phyloP scores from a whole-genome alignment of 2,113 vertebrate genomes.

The Genyomyrus donnyi region DNA sequence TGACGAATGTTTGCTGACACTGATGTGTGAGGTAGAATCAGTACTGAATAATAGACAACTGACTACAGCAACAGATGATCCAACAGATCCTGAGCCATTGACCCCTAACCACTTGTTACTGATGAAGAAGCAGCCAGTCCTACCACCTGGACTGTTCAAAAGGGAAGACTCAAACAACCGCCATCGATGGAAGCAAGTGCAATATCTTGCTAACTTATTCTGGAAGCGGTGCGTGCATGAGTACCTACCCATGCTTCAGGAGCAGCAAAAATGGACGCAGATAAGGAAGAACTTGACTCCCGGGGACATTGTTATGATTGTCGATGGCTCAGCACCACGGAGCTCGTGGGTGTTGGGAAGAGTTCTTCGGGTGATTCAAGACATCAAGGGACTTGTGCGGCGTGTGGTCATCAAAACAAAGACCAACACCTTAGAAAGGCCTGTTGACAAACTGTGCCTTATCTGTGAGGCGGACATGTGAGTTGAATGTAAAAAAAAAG shows the following conservation, averaged over 20 bases:
- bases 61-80: slow-evolving; percentile 13
- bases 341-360: neutral
- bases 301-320: neutral
- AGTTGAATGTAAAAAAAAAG: neutral
- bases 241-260: slow-evolving; percentile 17
- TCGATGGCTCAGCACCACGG: neutral
- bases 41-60: slow-evolving; percentile 18
- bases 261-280: slow-evolving; percentile 22
- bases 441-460: neutral
- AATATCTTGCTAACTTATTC: slow-evolving; percentile 8
- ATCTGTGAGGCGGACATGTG: too few species aligned
- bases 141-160: slow-evolving; percentile 11
- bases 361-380: neutral
- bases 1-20: slow-evolving; percentile 16
- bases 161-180: neutral
- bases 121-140: slow-evolving; percentile 16
- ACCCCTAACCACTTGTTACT: slow-evolving; percentile 9
- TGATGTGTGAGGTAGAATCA: slow-evolving; percentile 19
- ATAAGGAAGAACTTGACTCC: neutral
- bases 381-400: neutral
- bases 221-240: slow-evolving; percentile 22
- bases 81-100: slow-evolving; percentile 14
- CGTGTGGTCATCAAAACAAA: neutral
- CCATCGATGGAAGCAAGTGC: slow-evolving; percentile 7
- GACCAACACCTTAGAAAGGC: neutral